A percentile compares a stretch with the other conserved stretches of the same genome.
These are phyloP conservation scores for Sclerodermus sp. DNA, from an alignment of 2,888 invertebrate species.

Conservation along the genomic window DNA sequence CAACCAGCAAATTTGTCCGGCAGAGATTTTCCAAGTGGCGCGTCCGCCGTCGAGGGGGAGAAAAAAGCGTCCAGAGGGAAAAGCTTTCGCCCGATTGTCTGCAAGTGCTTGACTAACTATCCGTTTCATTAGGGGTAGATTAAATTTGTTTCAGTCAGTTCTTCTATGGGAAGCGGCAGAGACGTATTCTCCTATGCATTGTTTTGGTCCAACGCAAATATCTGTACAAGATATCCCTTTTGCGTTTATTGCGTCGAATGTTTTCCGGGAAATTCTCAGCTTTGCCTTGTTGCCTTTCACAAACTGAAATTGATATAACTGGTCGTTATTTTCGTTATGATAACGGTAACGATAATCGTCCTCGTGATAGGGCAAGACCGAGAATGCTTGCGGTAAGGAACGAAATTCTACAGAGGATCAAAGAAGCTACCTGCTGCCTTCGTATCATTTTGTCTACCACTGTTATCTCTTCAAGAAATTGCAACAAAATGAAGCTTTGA, in stretches of 20 bases:
- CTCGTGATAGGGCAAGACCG: neutral
- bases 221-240: neutral
- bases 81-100: no score
- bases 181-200: neutral
- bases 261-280: neutral
- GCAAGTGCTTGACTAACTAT: no score
- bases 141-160: no score
- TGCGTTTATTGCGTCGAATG: neutral
- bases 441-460: conserved; percentile 10
- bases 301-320: conserved; percentile 26
- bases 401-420: conserved; percentile 19
- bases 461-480: conserved; percentile 8
- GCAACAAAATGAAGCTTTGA: no score
- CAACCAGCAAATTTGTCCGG: neutral
- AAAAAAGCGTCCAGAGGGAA: neutral
- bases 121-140: no score
- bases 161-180: neutral
- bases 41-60: no score
- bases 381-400: conserved; percentile 9
- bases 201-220: neutral
- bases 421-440: conserved; percentile 10
- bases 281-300: conserved; percentile 1
- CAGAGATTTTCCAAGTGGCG: neutral
- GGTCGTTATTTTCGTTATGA: conserved; percentile 25
- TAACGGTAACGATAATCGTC: conserved; percentile 30